Percentiles rank a stretch among this genome's conserved stretches.
phyloP scores from a whole-genome alignment of 2,113 vertebrate genomes.

The Todiramphus chloris region DNA sequence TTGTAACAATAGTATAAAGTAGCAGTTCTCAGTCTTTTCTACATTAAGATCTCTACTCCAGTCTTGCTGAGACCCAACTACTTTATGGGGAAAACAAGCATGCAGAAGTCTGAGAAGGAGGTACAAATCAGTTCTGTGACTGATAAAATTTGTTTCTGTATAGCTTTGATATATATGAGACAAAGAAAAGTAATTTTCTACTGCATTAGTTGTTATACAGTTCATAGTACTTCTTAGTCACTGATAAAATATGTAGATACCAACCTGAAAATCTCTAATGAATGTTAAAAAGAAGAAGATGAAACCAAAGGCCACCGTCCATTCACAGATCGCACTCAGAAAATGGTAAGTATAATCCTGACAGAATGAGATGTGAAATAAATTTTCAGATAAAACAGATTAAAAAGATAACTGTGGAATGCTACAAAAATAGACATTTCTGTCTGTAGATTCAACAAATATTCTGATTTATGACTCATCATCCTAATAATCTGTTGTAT shows the following conservation, averaged over 20 bases:
- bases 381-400: not conserved
- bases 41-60: not conserved
- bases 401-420: not conserved
- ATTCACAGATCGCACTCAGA: constrained; percentile 89
- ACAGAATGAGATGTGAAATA: not conserved
- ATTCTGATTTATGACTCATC: not conserved
- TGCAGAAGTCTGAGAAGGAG: not conserved
- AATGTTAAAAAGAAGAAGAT: constrained; percentile 93
- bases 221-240: not conserved
- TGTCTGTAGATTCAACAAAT: not conserved
- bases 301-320: constrained; percentile 92
- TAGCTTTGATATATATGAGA: not conserved
- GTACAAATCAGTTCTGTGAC: not conserved
- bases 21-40: not conserved
- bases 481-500: not conserved
- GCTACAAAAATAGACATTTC: not conserved
- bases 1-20: not conserved
- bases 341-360: constrained; percentile 80
- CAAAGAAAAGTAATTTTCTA: not conserved
- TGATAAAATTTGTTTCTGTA: not conserved
- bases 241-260: constrained; percentile 29
- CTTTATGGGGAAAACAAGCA: not conserved
- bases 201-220: not conserved
- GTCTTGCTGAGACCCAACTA: not conserved
- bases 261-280: constrained; percentile 93